phyloP scores from a whole-genome alignment of 2,888 invertebrate genomes.

The Leptinotarsa tumamoca region DNA sequence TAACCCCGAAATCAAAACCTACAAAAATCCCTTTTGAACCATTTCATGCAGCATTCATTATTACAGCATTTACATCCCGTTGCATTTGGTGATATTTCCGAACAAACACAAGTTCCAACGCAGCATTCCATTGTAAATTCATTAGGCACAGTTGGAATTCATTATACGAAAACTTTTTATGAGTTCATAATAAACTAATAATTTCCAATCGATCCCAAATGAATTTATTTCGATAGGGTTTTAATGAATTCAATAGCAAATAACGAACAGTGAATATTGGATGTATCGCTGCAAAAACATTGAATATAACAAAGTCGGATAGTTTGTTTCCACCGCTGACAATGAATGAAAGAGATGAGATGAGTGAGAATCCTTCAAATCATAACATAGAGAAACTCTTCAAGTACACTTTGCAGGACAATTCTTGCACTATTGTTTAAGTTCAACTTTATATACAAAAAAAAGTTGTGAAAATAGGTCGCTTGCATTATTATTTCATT shows the following conservation, averaged over 20 bases:
- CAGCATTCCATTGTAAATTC: slow-evolving; percentile 10
- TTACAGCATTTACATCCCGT: not conserved
- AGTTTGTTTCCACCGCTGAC: not conserved
- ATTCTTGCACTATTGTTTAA: too few relatives aligned
- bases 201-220: slow-evolving; percentile 7
- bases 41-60: slow-evolving; percentile 4
- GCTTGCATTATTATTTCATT: too few relatives aligned
- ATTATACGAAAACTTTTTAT: slow-evolving; percentile 1
- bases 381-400: too few relatives aligned
- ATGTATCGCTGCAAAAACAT: too few relatives aligned
- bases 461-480: too few relatives aligned
- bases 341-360: not conserved
- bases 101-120: not conserved
- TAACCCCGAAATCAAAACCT: not conserved
- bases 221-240: not conserved
- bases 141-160: slow-evolving; percentile 7
- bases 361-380: too few relatives aligned
- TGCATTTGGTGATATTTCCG: not conserved
- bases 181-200: slow-evolving; percentile 1
- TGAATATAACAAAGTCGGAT: not conserved
- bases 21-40: slow-evolving; percentile 1
- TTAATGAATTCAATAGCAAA: not conserved
- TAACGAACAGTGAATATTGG: not conserved
- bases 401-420: too few relatives aligned
- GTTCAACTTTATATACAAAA: too few relatives aligned